Evolutionary conservation across 2,888 invertebrate species (phyloP).

Genomic region (Rhorus exstirpatorius): DNA sequence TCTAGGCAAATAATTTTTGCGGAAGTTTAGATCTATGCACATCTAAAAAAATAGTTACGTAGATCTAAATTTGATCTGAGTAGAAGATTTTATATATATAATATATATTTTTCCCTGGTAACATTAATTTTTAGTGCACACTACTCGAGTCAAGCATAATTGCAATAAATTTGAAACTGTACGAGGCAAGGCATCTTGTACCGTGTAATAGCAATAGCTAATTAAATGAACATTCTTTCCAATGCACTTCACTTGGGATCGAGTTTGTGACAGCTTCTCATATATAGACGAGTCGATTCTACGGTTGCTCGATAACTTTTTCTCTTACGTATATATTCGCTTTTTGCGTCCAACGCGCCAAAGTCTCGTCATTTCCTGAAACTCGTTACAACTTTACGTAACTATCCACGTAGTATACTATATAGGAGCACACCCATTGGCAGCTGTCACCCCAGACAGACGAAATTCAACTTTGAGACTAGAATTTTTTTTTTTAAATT

Average conservation of each 20-base stretch:
- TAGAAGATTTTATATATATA: too few species aligned
- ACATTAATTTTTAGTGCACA: too few species aligned
- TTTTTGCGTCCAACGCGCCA: constrained; percentile 4
- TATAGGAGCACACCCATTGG: not conserved
- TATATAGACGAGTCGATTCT: constrained; percentile 38
- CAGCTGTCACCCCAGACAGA: not conserved
- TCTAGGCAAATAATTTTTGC: too few species aligned
- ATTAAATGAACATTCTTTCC: constrained; percentile 36
- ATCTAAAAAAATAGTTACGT: too few species aligned
- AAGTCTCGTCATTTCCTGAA: constrained; percentile 28
- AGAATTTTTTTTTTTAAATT: too few species aligned
- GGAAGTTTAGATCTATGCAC: too few species aligned
- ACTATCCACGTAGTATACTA: not conserved
- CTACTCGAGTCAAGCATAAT: not conserved
- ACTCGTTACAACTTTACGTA: constrained; percentile 40
- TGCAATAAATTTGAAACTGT: constrained; percentile 30
- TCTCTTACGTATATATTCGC: constrained; percentile 29
- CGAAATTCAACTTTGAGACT: too few species aligned
- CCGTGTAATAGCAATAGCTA: constrained; percentile 28
- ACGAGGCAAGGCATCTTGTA: constrained; percentile 42
- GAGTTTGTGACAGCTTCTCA: constrained; percentile 28
- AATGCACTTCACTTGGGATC: not conserved
- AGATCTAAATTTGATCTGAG: too few species aligned
- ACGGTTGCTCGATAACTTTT: constrained; percentile 52
- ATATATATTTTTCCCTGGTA: too few species aligned